Evolutionary conservation across 1,140 invertebrate species (phyloP).

Genomic region (Drosophila pseudoananassae): DNA sequence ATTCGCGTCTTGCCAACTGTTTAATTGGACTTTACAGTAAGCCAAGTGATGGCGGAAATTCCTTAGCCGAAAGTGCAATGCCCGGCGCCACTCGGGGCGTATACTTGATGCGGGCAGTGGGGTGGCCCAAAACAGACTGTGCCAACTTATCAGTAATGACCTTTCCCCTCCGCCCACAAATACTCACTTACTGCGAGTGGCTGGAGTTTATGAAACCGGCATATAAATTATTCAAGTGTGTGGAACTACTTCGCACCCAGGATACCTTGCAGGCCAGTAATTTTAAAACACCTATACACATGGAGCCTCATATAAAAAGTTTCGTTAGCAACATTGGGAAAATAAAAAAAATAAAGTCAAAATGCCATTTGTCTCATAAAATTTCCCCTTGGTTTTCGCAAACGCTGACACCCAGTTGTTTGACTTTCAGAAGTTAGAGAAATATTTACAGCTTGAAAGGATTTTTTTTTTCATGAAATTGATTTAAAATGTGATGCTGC

Average conservation of each 20-base stretch:
- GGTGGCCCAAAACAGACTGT: slow-evolving; percentile 5
- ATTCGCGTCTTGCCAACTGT: slow-evolving; percentile 47
- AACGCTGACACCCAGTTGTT: slow-evolving; percentile 8
- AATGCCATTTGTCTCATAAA: neutral
- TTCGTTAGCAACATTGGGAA: neutral
- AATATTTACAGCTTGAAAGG: slow-evolving; percentile 52
- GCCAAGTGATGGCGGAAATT: slow-evolving; percentile 55
- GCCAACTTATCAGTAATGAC: slow-evolving; percentile 74
- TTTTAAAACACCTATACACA: too few species aligned
- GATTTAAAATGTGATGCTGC: slow-evolving; percentile 74
- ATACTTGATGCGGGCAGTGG: slow-evolving; percentile 18
- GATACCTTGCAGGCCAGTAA: slow-evolving; percentile 9
- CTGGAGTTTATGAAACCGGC: slow-evolving; percentile 31
- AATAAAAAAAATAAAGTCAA: neutral
- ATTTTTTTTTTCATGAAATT: slow-evolving; percentile 66
- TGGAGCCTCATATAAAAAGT: too few species aligned
- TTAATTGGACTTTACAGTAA: slow-evolving; percentile 55
- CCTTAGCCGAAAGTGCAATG: slow-evolving; percentile 45
- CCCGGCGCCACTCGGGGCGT: slow-evolving; percentile 33
- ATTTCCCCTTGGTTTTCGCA: neutral
- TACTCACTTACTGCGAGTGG: slow-evolving; percentile 29
- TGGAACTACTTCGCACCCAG: neutral
- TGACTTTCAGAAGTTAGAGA: slow-evolving; percentile 25
- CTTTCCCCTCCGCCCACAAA: slow-evolving; percentile 54
- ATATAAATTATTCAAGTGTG: slow-evolving; percentile 44